Evolutionary conservation across 2,113 vertebrate genomes (phyloP).

Genomic region (Synchiropus splendidus): DNA sequence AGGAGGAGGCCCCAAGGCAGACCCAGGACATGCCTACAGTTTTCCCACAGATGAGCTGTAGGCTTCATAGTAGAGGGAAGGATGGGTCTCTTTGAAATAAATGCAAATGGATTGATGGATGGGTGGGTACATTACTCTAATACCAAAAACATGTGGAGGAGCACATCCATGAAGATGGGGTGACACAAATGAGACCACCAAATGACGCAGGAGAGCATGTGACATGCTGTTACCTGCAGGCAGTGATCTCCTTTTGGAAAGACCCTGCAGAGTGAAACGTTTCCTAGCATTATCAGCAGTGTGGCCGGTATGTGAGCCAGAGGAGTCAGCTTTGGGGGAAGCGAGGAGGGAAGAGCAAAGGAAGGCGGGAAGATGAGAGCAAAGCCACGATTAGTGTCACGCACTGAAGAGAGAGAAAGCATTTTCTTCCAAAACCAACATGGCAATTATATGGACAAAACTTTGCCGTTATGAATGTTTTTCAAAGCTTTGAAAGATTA

Average conservation of each 20-base stretch:
- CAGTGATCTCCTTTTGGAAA: conserved; percentile 82
- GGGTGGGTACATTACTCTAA: too few relatives aligned
- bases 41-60: too few relatives aligned
- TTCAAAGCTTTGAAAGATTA: too few relatives aligned
- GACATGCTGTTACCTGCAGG: conserved; percentile 72
- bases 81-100: too few relatives aligned
- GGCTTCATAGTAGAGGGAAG: too few relatives aligned
- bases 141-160: too few relatives aligned
- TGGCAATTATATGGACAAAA: background rate
- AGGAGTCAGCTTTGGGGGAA: conserved; percentile 65
- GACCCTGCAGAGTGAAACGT: conserved; percentile 81
- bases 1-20: too few relatives aligned
- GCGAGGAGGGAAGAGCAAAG: conserved; percentile 40
- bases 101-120: too few relatives aligned
- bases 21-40: too few relatives aligned
- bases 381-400: conserved; percentile 58
- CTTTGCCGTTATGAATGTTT: too few relatives aligned
- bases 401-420: conserved; percentile 6
- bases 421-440: conserved; percentile 4
- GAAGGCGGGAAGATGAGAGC: conserved; percentile 4
- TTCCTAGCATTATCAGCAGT: conserved; percentile 86
- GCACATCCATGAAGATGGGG: background rate
- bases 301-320: conserved; percentile 73
- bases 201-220: background rate
- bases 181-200: background rate